A percentile compares a stretch with the other conserved stretches of the same genome.
Evolutionary conservation across 2,797 vertebrate species (phyloP).

Genomic region (Tachyglossus aculeatus): DNA sequence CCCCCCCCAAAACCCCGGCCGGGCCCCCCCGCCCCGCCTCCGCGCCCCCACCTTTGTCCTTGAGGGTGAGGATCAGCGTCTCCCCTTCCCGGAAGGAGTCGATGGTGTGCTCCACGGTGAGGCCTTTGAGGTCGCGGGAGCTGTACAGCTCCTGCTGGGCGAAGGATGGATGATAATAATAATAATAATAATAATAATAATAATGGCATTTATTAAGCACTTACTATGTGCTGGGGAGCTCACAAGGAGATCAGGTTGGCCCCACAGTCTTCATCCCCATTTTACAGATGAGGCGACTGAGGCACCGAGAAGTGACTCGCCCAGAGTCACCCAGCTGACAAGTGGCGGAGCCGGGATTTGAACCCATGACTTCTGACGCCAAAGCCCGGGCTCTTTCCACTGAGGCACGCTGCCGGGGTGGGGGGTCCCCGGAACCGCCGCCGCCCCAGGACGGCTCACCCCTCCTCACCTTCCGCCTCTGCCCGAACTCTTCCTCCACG

Average conservation of each 20-base stretch:
- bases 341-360: too few species aligned
- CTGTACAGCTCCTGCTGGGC: conserved; percentile 75
- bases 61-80: conserved; percentile 84
- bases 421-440: background rate
- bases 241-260: too few species aligned
- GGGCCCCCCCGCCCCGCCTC: too few species aligned
- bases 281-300: too few species aligned
- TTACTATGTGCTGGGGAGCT: too few species aligned
- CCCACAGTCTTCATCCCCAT: too few species aligned
- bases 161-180: background rate
- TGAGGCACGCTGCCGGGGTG: too few species aligned
- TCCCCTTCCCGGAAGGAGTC: conserved; percentile 88
- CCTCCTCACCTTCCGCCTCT: conserved; percentile 75
- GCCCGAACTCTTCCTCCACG: conserved; percentile 89
- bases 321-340: too few species aligned
- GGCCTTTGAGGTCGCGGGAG: conserved; percentile 85
- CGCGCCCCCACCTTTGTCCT: conserved; percentile 83
- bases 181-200: too few species aligned
- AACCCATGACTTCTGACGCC: too few species aligned
- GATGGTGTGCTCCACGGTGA: conserved; percentile 88
- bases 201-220: too few species aligned
- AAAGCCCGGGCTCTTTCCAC: background rate
- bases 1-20: fast-evolving
- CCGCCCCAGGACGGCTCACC: background rate
- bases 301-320: too few species aligned